Evolutionary conservation across 2,797 vertebrate genomes (phyloP).

Genomic region (Malurus leucopterus): DNA sequence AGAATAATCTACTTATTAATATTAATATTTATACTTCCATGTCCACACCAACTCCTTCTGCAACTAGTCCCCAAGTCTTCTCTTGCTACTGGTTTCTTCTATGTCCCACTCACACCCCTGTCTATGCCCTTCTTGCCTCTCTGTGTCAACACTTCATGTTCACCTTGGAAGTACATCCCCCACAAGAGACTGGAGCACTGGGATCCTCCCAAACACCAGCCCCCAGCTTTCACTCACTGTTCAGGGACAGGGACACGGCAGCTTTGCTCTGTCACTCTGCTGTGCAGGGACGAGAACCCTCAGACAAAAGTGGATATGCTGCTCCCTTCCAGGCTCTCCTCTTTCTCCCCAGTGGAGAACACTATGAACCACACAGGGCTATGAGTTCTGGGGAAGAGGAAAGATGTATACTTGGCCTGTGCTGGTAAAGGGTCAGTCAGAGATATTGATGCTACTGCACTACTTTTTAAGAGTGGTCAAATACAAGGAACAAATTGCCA

Average conservation of each 20-base stretch:
- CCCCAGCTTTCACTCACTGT: neutral
- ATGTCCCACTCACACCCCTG: fast-evolving
- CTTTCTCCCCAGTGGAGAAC: neutral
- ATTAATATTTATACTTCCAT: neutral
- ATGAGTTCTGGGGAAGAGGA: neutral
- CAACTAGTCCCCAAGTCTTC: neutral
- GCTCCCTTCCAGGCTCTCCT: neutral
- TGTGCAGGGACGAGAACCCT: neutral
- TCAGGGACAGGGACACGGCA: neutral
- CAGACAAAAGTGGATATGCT: neutral
- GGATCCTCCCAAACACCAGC: neutral
- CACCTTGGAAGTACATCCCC: neutral
- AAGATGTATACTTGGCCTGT: fast-evolving
- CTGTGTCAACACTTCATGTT: neutral
- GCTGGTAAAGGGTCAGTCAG: neutral
- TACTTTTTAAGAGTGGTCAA: neutral
- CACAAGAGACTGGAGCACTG: neutral
- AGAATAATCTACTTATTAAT: neutral
- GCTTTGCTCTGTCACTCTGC: neutral
- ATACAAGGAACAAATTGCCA: neutral
- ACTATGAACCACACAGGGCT: neutral
- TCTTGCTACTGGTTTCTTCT: neutral
- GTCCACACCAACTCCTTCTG: neutral
- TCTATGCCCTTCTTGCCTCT: neutral
- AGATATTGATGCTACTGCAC: fast-evolving